A percentile compares a stretch with the other conserved stretches of the same genome.
phyloP scores from a whole-genome alignment of 2,888 invertebrate genomes.

The Ypsolopha scabrella region DNA sequence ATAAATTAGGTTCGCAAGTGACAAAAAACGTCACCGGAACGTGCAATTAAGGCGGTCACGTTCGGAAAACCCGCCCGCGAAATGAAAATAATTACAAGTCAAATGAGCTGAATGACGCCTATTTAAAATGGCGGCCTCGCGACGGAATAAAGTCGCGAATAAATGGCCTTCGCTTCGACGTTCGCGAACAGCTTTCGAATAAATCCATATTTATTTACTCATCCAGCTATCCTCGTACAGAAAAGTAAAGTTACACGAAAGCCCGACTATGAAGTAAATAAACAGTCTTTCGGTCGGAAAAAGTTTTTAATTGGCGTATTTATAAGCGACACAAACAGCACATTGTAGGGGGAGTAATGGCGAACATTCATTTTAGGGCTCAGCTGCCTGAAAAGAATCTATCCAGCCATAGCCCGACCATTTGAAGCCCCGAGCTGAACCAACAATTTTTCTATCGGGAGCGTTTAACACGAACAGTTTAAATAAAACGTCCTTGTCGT shows the following conservation, averaged over 20 bases:
- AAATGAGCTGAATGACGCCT: conserved; percentile 54
- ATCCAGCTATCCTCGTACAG: no score
- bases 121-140: conserved; percentile 34
- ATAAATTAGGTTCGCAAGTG: conserved; percentile 34
- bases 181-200: conserved; percentile 3
- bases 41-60: conserved; percentile 18
- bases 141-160: conserved; percentile 23
- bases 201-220: no score
- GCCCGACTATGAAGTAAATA: no score
- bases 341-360: no score
- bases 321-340: no score
- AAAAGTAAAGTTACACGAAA: no score
- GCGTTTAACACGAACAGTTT: conserved; percentile 14
- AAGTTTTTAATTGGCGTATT: no score
- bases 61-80: conserved; percentile 35
- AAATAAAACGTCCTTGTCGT: conserved; percentile 20
- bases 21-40: conserved; percentile 30
- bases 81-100: conserved; percentile 56
- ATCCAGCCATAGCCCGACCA: not conserved
- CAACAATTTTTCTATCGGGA: not conserved
- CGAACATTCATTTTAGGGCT: conserved; percentile 14
- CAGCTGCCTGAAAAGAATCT: not conserved
- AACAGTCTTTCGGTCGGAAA: no score
- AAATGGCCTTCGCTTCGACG: conserved; percentile 24
- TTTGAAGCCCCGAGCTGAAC: not conserved